Evolutionary conservation across 2,113 vertebrate genomes (phyloP), one percentile per base, ranked within the genome.

Genomic region (Misgurnus mizolepis): DNA sequence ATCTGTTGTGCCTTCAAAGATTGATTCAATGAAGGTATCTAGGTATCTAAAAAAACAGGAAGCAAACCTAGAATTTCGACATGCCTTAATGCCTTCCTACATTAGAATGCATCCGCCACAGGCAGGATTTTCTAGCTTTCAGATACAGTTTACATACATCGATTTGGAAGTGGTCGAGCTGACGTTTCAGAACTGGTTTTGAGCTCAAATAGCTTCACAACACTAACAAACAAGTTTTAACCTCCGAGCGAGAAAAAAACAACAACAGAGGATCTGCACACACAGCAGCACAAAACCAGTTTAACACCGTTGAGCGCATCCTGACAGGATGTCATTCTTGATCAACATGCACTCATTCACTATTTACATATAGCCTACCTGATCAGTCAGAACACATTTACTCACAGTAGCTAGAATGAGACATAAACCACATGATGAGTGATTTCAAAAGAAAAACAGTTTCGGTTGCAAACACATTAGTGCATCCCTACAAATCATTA

Each of bases 361-460:
- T 41, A 72, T 73, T 56, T 15, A 58, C 55, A 22, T 53, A 43
- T 55, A 60, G 70, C 70, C 40, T 43, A 60, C 55, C 70, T 58
- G 70, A 72, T 45, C 4, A 1, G 2, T 11, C 55, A 27, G 55
- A 22, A 60, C 55, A 43, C 53, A 73, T 60, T 10, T 55, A 43
- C 40, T 43, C 39, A 8, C 70, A 68, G 43, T 43, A 49, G 43
- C 18, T 22, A 49, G 43, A 56, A 22, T 15, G 39, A 56, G 34
- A 12, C 53, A 8, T 0, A 56, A 56, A 12, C 49, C 49, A 12
- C 43, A 45, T 7, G 43, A 5, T 70, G 18, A 14, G 18, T 6
- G 27, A 34, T 34, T 34, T 34, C 27, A 34, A 34, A 34, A 34
- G 27, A 34, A 3, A 34, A 22, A 34, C 2, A 34, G 27, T 34